Evolutionary conservation across 2,113 vertebrate species (phyloP).

Genomic region (Thalassarche chlororhynchos): DNA sequence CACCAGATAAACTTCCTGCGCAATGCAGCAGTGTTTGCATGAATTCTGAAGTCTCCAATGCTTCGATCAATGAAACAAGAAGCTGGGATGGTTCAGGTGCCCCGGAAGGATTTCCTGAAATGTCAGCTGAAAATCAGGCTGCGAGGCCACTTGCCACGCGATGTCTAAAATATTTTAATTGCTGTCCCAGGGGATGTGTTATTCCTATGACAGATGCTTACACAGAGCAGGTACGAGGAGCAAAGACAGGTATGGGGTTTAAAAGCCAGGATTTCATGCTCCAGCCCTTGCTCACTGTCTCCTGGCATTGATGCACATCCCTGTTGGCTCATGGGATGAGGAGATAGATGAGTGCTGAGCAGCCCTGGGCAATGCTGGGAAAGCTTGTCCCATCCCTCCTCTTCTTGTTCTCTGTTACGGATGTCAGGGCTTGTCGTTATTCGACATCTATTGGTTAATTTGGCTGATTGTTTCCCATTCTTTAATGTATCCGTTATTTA

Average conservation of each 20-base stretch:
- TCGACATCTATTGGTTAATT: neutral
- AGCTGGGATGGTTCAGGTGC: neutral
- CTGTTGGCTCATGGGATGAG: neutral
- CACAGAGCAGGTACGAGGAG: neutral
- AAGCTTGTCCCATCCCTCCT: neutral
- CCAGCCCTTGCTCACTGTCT: neutral
- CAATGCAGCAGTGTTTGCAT: neutral
- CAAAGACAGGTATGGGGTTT: neutral
- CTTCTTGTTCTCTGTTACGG: neutral
- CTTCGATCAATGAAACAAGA: neutral
- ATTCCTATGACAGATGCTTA: neutral
- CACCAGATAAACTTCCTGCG: accelerated
- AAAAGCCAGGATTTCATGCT: neutral
- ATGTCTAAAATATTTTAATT: neutral
- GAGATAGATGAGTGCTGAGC: neutral
- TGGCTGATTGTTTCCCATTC: conserved; percentile 18
- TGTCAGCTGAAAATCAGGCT: neutral
- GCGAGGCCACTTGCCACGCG: neutral
- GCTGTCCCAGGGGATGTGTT: neutral
- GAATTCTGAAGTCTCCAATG: neutral
- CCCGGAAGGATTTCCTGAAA: neutral
- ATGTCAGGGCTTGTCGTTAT: neutral
- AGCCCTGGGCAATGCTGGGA: neutral
- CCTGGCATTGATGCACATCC: neutral
- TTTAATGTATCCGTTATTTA: conserved; percentile 17